Percentiles rank a stretch among this genome's conserved stretches.
Evolutionary conservation across 2,113 vertebrate genomes (phyloP).

Genomic region (Spilogale gracilis): DNA sequence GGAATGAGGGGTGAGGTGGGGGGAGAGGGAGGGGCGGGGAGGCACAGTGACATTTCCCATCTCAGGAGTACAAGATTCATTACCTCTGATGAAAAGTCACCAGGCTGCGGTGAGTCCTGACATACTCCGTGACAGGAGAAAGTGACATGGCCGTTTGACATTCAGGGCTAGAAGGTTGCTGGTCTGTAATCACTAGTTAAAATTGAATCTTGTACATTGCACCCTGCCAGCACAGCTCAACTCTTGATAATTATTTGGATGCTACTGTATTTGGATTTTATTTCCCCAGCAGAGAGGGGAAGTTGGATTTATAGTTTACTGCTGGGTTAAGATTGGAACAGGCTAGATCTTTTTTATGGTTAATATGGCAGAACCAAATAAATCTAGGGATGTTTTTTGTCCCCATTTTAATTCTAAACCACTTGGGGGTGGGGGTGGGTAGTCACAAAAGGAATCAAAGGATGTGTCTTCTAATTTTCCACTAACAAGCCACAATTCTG

Average conservation of each 20-base stretch:
- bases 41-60: conserved; percentile 58
- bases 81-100: conserved; percentile 82
- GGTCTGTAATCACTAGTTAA: conserved; percentile 87
- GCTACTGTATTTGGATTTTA: conserved; percentile 83
- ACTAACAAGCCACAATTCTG: not conserved
- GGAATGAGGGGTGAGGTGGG: conserved; percentile 39
- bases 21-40: not conserved
- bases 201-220: conserved; percentile 87
- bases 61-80: conserved; percentile 75
- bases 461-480: conserved; percentile 21
- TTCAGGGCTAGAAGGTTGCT: conserved; percentile 84
- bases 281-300: conserved; percentile 78
- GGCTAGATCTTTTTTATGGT: conserved; percentile 68
- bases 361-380: conserved; percentile 74
- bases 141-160: conserved; percentile 87
- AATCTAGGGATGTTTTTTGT: conserved; percentile 58
- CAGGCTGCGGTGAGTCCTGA: conserved; percentile 80
- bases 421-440: not conserved
- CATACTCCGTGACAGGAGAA: conserved; percentile 78
- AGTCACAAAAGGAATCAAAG: not conserved
- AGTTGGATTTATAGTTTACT: conserved; percentile 82
- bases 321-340: conserved; percentile 77
- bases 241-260: conserved; percentile 85
- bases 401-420: conserved; percentile 59
- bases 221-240: conserved; percentile 80